These are phyloP conservation scores for Aphelinus atriplicis DNA, from an alignment of 1,140 invertebrate species.

Conservation along the genomic window DNA sequence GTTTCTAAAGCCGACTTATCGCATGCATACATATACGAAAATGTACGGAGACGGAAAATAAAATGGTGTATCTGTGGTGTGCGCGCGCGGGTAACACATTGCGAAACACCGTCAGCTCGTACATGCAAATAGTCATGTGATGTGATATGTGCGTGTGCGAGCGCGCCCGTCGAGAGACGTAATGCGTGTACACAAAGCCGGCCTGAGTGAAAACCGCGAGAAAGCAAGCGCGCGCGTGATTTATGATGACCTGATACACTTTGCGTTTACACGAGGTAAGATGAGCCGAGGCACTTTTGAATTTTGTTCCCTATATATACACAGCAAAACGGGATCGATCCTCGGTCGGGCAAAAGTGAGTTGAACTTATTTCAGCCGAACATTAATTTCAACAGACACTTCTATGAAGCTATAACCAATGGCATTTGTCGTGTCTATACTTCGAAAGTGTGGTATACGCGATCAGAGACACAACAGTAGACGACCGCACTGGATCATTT, in stretches of 20 bases:
- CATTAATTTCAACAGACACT: too few relatives aligned
- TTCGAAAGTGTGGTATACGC: too few relatives aligned
- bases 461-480: too few relatives aligned
- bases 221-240: constrained; percentile 9
- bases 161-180: background rate
- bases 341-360: too few relatives aligned
- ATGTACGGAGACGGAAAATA: background rate
- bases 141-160: background rate
- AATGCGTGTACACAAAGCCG: background rate
- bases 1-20: too few relatives aligned
- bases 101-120: background rate
- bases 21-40: too few relatives aligned
- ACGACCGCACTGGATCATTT: too few relatives aligned
- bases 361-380: too few relatives aligned
- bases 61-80: constrained; percentile 3
- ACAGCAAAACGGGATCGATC: too few relatives aligned
- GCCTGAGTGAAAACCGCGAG: constrained; percentile 6
- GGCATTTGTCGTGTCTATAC: too few relatives aligned
- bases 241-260: background rate
- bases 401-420: too few relatives aligned
- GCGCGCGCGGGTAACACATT: background rate
- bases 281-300: background rate
- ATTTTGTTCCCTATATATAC: background rate
- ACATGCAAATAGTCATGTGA: constrained; percentile 1
- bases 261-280: background rate